phyloP scores from a whole-genome alignment of 92 coral and sea anemone genomes.

The Pocillopora grandis region DNA sequence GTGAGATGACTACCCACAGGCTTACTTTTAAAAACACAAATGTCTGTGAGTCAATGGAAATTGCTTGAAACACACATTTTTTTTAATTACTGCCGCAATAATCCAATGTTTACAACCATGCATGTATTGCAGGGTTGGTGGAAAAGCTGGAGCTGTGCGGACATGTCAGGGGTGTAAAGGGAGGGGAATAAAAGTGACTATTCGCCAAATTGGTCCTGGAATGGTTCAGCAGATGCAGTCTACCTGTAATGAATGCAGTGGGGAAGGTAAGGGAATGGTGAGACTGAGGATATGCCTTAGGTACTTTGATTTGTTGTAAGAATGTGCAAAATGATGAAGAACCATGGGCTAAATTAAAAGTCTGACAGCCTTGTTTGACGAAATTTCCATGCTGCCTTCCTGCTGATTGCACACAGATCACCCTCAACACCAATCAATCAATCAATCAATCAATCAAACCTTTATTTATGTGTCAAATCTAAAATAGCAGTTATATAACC shows the following conservation, averaged over 20 bases:
- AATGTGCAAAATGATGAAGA: slow-evolving; percentile 33
- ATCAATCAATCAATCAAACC: too few species aligned
- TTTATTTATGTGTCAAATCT: too few species aligned
- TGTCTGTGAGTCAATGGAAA: neutral
- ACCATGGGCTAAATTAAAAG: slow-evolving; percentile 7
- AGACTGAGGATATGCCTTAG: neutral
- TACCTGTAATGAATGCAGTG: slow-evolving; percentile 82
- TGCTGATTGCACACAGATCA: slow-evolving; percentile 12
- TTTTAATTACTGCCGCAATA: neutral
- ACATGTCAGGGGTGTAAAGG: slow-evolving; percentile 89
- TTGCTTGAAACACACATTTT: too few species aligned
- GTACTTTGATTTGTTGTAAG: neutral
- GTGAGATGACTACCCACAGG: too few species aligned
- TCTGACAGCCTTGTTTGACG: slow-evolving; percentile 22
- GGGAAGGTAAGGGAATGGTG: slow-evolving; percentile 70
- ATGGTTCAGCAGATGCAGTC: slow-evolving; percentile 99
- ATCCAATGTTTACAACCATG: neutral
- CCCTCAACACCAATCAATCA: too few species aligned
- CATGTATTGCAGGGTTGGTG: slow-evolving; percentile 71
- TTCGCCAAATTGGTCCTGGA: slow-evolving; percentile 92
- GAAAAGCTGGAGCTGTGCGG: slow-evolving; percentile 88
- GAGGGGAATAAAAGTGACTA: slow-evolving; percentile 82
- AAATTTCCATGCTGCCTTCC: slow-evolving; percentile 41
- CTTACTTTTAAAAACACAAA: too few species aligned
- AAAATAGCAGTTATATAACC: too few species aligned